Base-by-base conservation (phyloP, 30 jellyfish, hydroid and myxozoan genomes). In the Aurelia aurita region DNA sequence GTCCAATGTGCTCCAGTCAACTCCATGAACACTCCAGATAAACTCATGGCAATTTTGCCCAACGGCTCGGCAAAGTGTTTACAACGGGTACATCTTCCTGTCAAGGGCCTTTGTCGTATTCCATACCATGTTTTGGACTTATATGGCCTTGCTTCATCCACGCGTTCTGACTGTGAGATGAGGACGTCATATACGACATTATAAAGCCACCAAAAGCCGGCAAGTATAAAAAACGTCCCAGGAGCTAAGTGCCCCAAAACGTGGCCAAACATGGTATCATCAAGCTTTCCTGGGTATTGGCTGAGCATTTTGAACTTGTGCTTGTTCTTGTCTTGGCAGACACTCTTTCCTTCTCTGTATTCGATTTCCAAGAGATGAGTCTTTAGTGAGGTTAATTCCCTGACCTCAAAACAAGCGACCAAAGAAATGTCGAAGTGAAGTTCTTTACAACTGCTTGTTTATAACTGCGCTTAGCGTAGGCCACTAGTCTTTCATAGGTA, bases 131-230 rank as follows among this genome's bases (percentile, higher is more conserved):
- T 73, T 62, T 61, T 47, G 20, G 93, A 84, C 10, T 43, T 15
- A 46, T 72, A 71, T 45, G 86, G 75, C 27, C 75, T 63, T 15
- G 62, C 75, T 29, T 57, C 86, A 6, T 45, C 86, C 15, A 74
- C 57, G 1, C 86, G 86, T 12, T 23, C 35, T 1, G 86, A 74
- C 74, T 57, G 86, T 8, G 86, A 34, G 45, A 27, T 57, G 18
- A 34, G 57, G 74, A 74, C 47, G 14, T 55, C 70, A 46, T 16
- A 57, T 21, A 77, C 82, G 26, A 78, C 69, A 44, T 87, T 67
- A 69, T 66, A 76, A 55, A 87, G 74, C 90, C 89, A 72, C 96
- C 96, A 87, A 10, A 67, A n/a, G 4, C 96, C 96, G 35, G 45
- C 25, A 45, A 77, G 26, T 58, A 87, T 54, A 25, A 87, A 77